Evolutionary conservation across 2,797 vertebrate genomes (phyloP).

Genomic region (Enteromius mattozi): DNA sequence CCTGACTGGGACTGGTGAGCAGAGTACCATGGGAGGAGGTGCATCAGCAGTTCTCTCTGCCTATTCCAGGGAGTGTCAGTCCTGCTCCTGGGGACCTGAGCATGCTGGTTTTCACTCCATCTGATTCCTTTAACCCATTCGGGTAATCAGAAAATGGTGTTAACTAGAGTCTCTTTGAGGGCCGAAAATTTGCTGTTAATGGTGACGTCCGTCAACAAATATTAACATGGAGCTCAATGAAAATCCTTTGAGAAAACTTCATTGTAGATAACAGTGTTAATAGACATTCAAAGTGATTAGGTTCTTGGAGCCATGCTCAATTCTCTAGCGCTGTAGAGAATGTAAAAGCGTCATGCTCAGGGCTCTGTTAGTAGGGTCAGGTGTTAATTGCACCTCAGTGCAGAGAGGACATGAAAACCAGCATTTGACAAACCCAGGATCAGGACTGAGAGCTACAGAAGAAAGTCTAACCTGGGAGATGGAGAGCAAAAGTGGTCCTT

Average conservation of each 20-base stretch:
- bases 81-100: slow-evolving; percentile 78
- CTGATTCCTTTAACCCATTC: slow-evolving; percentile 79
- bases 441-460: slow-evolving; percentile 69
- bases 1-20: slow-evolving; percentile 80
- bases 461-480: slow-evolving; percentile 53
- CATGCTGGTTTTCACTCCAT: slow-evolving; percentile 86
- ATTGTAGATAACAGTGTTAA: slow-evolving; percentile 34
- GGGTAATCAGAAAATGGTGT: slow-evolving; percentile 75
- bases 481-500: slow-evolving; percentile 43
- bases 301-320: slow-evolving; percentile 55
- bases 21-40: slow-evolving; percentile 84
- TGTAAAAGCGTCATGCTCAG: slow-evolving; percentile 59
- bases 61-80: slow-evolving; percentile 81
- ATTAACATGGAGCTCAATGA: slow-evolving; percentile 13
- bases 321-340: slow-evolving; percentile 49
- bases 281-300: slow-evolving; percentile 44
- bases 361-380: slow-evolving; percentile 73
- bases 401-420: slow-evolving; percentile 82
- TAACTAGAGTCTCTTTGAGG: slow-evolving; percentile 48
- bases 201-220: slow-evolving; percentile 26
- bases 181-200: slow-evolving; percentile 40
- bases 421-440: slow-evolving; percentile 76
- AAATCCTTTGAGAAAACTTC: background rate
- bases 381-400: slow-evolving; percentile 68
- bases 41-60: slow-evolving; percentile 86